A percentile compares a stretch with the other conserved stretches of the same genome.
phyloP scores from a whole-genome alignment of 2,797 vertebrate species.

The Phaenicophaeus curvirostris region DNA sequence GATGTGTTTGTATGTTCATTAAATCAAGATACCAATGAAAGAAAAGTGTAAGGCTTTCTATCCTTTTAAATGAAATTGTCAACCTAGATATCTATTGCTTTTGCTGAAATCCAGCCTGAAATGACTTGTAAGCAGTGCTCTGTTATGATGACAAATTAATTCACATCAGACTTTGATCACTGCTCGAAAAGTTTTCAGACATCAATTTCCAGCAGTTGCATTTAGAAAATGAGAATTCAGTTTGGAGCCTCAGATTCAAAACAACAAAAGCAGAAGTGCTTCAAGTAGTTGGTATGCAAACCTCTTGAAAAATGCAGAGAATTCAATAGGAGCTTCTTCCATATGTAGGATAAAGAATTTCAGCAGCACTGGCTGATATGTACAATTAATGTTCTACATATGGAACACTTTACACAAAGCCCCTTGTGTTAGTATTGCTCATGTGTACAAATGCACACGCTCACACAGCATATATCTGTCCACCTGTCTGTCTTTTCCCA shows the following conservation, averaged over 20 bases:
- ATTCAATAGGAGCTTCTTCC: conserved; percentile 26
- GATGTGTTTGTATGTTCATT: conserved; percentile 82
- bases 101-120: conserved; percentile 77
- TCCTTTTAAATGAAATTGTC: conserved; percentile 83
- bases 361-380: not conserved
- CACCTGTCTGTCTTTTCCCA: conserved; percentile 51
- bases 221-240: conserved; percentile 73
- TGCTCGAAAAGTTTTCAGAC: conserved; percentile 77
- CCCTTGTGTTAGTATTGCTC: not conserved
- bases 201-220: conserved; percentile 75
- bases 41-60: conserved; percentile 77
- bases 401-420: conserved; percentile 15
- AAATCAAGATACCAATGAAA: conserved; percentile 81
- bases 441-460: not conserved
- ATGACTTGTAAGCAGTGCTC: conserved; percentile 76
- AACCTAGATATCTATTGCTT: conserved; percentile 79
- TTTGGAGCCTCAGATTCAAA: conserved; percentile 62
- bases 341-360: conserved; percentile 21
- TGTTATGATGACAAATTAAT: conserved; percentile 84
- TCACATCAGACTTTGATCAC: conserved; percentile 82
- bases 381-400: conserved; percentile 47
- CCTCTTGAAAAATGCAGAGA: conserved; percentile 14
- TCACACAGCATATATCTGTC: conserved; percentile 11
- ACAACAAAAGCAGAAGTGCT: conserved; percentile 61
- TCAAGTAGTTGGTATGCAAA: conserved; percentile 44